Percentiles rank a stretch among this genome's conserved stretches.
Conservation (phyloP, 2,797 vertebrate species). For the Lycodopsis pacificus region DNA sequence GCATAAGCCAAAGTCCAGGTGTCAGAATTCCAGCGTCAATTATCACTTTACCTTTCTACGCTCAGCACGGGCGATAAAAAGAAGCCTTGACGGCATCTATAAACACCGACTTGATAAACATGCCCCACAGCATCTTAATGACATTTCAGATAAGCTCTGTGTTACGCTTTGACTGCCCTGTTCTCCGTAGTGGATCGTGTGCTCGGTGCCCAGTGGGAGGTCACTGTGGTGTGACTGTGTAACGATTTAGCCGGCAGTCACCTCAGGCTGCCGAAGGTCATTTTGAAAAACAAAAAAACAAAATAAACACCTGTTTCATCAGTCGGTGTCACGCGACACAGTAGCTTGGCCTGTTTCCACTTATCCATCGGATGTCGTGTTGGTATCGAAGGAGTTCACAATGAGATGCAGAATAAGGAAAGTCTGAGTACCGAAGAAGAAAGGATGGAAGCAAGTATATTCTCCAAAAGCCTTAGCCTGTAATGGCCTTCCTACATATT, state of each 20-base stretch:
- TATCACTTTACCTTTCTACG: not conserved
- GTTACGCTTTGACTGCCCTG: not conserved
- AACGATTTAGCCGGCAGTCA: constrained; percentile 42
- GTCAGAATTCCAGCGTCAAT: not conserved
- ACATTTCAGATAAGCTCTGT: not conserved
- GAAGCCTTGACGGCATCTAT: not conserved
- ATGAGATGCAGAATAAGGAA: no score
- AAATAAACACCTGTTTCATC: rapidly evolving
- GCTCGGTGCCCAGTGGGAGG: constrained; percentile 12
- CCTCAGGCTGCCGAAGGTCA: constrained; percentile 13
- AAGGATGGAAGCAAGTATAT: no score
- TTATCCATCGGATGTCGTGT: constrained; percentile 1
- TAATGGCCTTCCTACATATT: constrained; percentile 92
- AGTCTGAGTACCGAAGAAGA: no score
- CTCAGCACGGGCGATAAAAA: not conserved
- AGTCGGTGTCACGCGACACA: not conserved
- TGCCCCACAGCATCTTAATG: not conserved
- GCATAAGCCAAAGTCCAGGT: constrained; percentile 18
- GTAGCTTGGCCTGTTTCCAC: not conserved
- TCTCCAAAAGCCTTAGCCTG: constrained; percentile 92
- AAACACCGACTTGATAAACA: not conserved
- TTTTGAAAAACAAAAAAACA: not conserved
- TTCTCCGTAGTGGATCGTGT: constrained; percentile 11
- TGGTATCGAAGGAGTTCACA: no score
- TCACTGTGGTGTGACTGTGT: constrained; percentile 16